A percentile compares a stretch with the other conserved stretches of the same genome.
phyloP scores from a whole-genome alignment of 2,113 vertebrate genomes.

The Oncorhynchus tshawytscha region DNA sequence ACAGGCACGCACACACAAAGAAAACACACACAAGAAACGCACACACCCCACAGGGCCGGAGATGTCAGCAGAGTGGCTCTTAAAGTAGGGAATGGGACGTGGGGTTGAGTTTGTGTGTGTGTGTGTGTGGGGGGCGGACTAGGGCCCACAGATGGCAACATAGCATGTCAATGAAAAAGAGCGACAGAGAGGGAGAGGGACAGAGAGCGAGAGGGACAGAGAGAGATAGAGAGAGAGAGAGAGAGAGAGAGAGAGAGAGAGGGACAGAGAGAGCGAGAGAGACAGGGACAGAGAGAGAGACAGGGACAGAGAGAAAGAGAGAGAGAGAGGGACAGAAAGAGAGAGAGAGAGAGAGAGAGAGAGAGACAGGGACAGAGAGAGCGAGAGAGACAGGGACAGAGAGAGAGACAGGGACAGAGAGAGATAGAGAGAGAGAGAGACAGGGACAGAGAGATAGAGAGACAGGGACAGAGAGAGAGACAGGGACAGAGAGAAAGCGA shows the following conservation, averaged over 20 bases:
- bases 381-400: not conserved
- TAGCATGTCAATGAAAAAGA: too few species aligned
- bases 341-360: not conserved
- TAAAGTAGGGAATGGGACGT: constrained; percentile 12
- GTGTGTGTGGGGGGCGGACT: too few species aligned
- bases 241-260: not conserved
- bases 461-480: not conserved
- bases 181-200: too few species aligned
- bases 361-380: not conserved
- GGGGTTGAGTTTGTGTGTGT: not conserved
- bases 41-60: constrained; percentile 21
- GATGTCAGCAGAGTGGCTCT: constrained; percentile 48
- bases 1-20: constrained; percentile 14
- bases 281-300: not conserved
- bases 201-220: not conserved
- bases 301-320: not conserved
- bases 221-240: not conserved
- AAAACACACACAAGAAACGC: not conserved
- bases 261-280: not conserved
- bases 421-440: not conserved
- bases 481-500: not conserved
- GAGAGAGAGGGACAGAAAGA: not conserved
- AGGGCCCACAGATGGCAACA: not conserved
- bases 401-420: not conserved
- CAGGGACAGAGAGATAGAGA: not conserved